Percentiles rank a stretch among this genome's conserved stretches.
Evolutionary conservation across 2,113 vertebrate species (phyloP).

Genomic region (Chelonoidis abingdonii): DNA sequence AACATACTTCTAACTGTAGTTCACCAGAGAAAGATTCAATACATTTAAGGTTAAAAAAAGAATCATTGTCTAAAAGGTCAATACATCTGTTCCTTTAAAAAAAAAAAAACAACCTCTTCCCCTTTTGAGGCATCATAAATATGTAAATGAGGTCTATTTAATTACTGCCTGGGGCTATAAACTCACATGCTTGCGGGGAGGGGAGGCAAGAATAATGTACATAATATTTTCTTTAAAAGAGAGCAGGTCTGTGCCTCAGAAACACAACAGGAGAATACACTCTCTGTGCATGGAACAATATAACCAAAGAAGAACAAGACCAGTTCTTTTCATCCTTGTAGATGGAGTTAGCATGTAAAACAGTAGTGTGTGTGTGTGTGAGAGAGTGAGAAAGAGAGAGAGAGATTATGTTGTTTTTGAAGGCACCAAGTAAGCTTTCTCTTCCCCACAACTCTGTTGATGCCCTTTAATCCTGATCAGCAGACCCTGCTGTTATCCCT

Average conservation of each 20-base stretch:
- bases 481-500: slow-evolving; percentile 22
- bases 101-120: not conserved
- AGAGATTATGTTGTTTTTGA: not conserved
- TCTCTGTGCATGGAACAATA: slow-evolving; percentile 10
- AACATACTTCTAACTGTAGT: not conserved
- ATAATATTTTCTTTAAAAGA: not conserved
- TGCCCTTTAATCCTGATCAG: slow-evolving; percentile 37
- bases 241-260: not conserved
- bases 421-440: not conserved
- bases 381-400: too few relatives aligned
- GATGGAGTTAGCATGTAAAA: slow-evolving; percentile 5
- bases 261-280: not conserved
- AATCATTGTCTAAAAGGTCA: slow-evolving; percentile 20
- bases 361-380: not conserved
- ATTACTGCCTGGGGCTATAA: slow-evolving; percentile 68
- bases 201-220: slow-evolving; percentile 34
- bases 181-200: slow-evolving; percentile 19
- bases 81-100: slow-evolving; percentile 62
- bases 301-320: not conserved
- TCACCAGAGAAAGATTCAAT: not conserved
- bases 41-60: not conserved
- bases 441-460: not conserved
- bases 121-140: slow-evolving; percentile 65
- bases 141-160: slow-evolving; percentile 64
- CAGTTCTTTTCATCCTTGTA: not conserved